Evolutionary conservation across 2,797 vertebrate species (phyloP).

Genomic region (Sylvilagus floridanus): DNA sequence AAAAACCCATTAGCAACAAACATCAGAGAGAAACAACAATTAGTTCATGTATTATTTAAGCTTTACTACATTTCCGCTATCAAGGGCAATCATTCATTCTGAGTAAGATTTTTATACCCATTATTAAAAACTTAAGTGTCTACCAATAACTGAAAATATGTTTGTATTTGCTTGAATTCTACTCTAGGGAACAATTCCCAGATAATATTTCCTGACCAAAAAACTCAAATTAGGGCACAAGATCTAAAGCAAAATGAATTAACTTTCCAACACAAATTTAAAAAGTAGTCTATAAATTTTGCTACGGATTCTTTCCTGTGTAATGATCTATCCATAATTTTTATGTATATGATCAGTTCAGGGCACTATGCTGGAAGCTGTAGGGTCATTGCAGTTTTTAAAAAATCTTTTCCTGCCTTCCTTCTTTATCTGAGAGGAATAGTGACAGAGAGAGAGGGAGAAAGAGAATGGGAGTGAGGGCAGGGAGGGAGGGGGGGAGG

Average conservation of each 20-base stretch:
- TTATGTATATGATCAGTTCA: not conserved
- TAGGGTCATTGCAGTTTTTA: not conserved
- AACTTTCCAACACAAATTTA: conserved; percentile 44
- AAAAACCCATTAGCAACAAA: conserved; percentile 67
- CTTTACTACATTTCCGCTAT: conserved; percentile 57
- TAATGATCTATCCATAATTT: conserved; percentile 2
- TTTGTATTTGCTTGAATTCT: conserved; percentile 63
- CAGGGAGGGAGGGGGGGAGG: too few relatives aligned
- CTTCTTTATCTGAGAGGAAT: too few relatives aligned
- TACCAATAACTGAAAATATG: conserved; percentile 63
- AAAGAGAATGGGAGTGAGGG: too few relatives aligned
- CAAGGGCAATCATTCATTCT: conserved; percentile 64
- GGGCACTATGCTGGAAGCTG: not conserved
- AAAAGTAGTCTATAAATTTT: not conserved
- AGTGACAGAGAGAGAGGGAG: too few relatives aligned
- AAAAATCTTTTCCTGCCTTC: too few relatives aligned
- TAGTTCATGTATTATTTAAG: conserved; percentile 76
- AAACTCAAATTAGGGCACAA: conserved; percentile 24
- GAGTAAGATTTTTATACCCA: conserved; percentile 28
- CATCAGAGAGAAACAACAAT: conserved; percentile 60
- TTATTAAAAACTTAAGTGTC: conserved; percentile 76
- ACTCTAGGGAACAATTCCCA: conserved; percentile 44
- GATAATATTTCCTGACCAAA: conserved; percentile 51
- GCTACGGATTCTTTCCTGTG: not conserved
- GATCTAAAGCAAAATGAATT: conserved; percentile 55